These are phyloP conservation scores for Potamarius usumacintae DNA, from an alignment of 2,113 vertebrate genomes.

Conservation along the genomic window DNA sequence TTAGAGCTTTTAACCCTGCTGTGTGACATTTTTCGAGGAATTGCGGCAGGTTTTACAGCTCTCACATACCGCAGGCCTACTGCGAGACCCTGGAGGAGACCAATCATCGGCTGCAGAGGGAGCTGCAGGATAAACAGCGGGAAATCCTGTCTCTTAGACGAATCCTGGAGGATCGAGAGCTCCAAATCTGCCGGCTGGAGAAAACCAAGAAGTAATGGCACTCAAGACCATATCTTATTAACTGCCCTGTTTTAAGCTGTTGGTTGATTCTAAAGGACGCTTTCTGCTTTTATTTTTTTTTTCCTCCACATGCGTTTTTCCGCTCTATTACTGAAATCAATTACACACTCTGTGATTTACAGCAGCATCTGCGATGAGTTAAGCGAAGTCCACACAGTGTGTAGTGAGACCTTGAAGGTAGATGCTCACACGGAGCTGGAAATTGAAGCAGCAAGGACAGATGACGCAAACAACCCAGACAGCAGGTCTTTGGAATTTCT, in stretches of 20 bases:
- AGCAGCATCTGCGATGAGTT: neutral
- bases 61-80: constrained; percentile 73
- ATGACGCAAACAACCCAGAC: neutral
- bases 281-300: neutral
- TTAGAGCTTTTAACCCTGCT: constrained; percentile 64
- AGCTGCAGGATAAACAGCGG: constrained; percentile 81
- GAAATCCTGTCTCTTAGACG: constrained; percentile 80
- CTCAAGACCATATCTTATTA: no score
- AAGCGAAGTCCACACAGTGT: neutral
- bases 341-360: neutral
- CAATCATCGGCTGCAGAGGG: constrained; percentile 83
- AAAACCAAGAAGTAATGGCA: constrained; percentile 72
- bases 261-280: neutral
- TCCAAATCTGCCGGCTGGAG: constrained; percentile 74
- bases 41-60: neutral
- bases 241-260: neutral
- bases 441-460: neutral
- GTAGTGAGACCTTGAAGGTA: neutral
- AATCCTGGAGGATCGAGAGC: constrained; percentile 75
- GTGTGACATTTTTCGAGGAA: neutral
- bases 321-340: neutral
- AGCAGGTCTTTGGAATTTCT: constrained; percentile 12
- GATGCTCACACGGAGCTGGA: neutral
- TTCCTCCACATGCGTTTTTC: neutral
- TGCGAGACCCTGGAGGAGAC: constrained; percentile 88